Evolutionary conservation across 2,113 vertebrate species (phyloP).

Genomic region (Microtus richardsoni): DNA sequence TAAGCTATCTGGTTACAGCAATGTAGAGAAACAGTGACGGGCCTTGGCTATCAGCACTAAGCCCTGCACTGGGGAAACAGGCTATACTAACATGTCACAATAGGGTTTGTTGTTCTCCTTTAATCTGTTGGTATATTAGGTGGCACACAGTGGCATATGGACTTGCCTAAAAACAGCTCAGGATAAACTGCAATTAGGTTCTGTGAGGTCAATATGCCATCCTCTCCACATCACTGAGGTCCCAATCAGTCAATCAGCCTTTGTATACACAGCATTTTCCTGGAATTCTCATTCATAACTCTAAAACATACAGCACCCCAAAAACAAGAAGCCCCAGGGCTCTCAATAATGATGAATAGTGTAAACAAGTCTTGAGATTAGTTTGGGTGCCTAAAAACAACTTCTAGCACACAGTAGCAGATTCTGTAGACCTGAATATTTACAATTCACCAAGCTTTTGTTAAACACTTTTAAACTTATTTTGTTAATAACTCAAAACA

Average conservation of each 20-base stretch:
- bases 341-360: neutral
- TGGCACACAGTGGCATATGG: neutral
- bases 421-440: slow-evolving; percentile 6
- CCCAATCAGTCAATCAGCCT: neutral
- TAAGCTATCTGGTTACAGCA: neutral
- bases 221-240: neutral
- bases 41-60: neutral
- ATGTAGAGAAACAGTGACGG: neutral
- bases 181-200: neutral
- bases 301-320: neutral
- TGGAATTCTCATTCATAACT: neutral
- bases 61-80: neutral
- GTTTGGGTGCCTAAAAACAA: slow-evolving; percentile 28
- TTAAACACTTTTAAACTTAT: slow-evolving; percentile 41
- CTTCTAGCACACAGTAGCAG: neutral
- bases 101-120: neutral
- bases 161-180: neutral
- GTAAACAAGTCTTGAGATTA: neutral
- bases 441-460: neutral
- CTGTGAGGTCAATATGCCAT: neutral
- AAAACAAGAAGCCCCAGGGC: neutral
- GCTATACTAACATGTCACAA: neutral
- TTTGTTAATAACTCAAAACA: slow-evolving; percentile 44
- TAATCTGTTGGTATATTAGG: neutral
- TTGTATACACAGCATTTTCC: neutral